Base-by-base conservation (phyloP, 2,797 vertebrate species). In the Vespertilio murinus region DNA sequence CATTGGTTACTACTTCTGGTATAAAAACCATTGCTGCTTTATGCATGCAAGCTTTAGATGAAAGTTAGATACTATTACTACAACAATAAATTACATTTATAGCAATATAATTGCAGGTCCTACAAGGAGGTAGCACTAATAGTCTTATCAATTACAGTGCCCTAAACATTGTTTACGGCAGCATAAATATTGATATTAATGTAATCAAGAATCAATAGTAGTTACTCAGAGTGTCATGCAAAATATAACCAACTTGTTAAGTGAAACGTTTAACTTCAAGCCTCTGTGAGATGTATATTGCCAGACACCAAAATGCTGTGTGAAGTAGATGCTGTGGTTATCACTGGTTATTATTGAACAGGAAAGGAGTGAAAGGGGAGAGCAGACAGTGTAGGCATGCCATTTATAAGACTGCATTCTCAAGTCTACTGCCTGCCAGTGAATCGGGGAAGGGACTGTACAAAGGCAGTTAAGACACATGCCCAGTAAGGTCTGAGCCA, bases 111-210 rank as follows among this genome's bases (percentile, higher is more conserved):
- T 93, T 96, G 18, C 20, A 95, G 59, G 71, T 86, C 42, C 69
- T 96, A 96, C 88, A 73, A 92, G 69, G 90, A 88, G 78, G 65
- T 79, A 97, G 69, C 75, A 94, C 93, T 96, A 97, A 97, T 83
- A 96, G 54, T 90, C 35, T 96, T 97, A 96, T 95, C 94, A 97
- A 97, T 96, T 97, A 96, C 14, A 94, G 61, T 89, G 70, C 20
- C 73, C 94, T 96, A 97, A 97, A 97, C 42, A 88, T 96, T 94
- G 82, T 96, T 97, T 94, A 97, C 73, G 64, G 70, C 17, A 88
- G 83, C 75, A 91, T 97, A 96, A 95, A 96, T 96, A 96, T 93
- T 97, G 71, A 96, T 92, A 97, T 91, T 92, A 97, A 96, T 84
- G 69, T 90, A 96, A 97, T 79, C 45, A 96, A 91, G 84, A 96